Conservation (phyloP, 2,113 vertebrate species). For the Astur gentilis region DNA sequence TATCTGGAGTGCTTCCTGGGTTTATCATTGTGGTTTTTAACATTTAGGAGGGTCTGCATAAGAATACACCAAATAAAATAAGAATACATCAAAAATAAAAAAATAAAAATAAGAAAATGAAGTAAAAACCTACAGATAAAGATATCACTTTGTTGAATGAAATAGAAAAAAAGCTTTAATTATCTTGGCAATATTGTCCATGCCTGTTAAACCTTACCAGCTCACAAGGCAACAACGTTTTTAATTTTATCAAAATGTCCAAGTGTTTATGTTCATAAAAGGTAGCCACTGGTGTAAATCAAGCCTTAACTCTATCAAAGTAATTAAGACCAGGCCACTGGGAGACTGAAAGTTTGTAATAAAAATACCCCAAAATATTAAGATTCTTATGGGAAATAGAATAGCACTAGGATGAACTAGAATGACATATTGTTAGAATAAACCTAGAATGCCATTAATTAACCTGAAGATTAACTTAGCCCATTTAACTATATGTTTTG, state of each 20-base stretch:
- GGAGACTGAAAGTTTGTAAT: background rate
- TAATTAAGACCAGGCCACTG: constrained; percentile 61
- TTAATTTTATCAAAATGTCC: constrained; percentile 59
- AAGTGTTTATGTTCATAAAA: constrained; percentile 48
- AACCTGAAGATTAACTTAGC: constrained; percentile 25
- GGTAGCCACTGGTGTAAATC: constrained; percentile 53
- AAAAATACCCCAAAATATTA: constrained; percentile 36
- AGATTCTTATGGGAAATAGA: constrained; percentile 21
- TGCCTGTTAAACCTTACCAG: constrained; percentile 43
- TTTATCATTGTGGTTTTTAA: background rate
- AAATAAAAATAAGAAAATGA: background rate
- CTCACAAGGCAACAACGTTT: constrained; percentile 41
- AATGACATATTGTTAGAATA: background rate
- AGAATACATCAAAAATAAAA: background rate
- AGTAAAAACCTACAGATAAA: constrained; percentile 23
- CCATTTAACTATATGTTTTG: constrained; percentile 4
- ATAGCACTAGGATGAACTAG: background rate
- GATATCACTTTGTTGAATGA: background rate
- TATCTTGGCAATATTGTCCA: background rate
- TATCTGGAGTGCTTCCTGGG: constrained; percentile 9
- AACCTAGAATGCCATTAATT: constrained; percentile 31
- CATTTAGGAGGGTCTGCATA: background rate
- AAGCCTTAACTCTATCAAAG: constrained; percentile 47
- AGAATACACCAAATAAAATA: background rate
- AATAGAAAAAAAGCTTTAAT: background rate